Conservation (phyloP, 2,888 invertebrate genomes). For the Diarsia dahlii region DNA sequence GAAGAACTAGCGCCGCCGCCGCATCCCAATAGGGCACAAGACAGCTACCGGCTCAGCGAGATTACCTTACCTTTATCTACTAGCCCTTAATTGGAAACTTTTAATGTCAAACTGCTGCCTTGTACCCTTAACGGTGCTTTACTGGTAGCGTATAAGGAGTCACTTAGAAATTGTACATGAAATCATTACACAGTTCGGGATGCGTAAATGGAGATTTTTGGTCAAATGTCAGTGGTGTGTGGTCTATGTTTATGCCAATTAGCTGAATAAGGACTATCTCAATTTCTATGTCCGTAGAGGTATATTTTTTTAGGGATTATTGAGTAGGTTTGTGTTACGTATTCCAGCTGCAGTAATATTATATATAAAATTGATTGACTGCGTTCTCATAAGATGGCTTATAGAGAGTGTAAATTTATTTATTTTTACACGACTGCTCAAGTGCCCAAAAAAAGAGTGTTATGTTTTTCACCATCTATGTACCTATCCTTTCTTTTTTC, state of each 20-base stretch:
- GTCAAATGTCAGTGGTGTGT: slow-evolving; percentile 52
- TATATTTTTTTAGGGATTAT: neutral
- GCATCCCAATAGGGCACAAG: slow-evolving; percentile 67
- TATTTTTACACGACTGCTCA: too few relatives aligned
- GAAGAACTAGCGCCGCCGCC: slow-evolving; percentile 57
- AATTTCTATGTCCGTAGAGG: neutral
- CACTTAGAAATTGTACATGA: slow-evolving; percentile 64
- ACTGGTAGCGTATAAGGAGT: slow-evolving; percentile 54
- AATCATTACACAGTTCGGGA: slow-evolving; percentile 54
- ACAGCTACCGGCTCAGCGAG: slow-evolving; percentile 58
- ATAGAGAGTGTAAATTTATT: neutral
- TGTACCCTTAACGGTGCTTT: slow-evolving; percentile 60
- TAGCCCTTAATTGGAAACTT: slow-evolving; percentile 74
- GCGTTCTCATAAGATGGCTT: neutral
- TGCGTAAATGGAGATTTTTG: slow-evolving; percentile 60
- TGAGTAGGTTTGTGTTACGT: neutral
- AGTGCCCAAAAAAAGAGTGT: too few relatives aligned
- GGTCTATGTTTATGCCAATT: slow-evolving; percentile 42
- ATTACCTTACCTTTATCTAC: slow-evolving; percentile 68
- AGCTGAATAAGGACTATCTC: slow-evolving; percentile 11
- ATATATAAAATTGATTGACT: neutral
- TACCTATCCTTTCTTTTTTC: too few relatives aligned
- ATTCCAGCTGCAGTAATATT: neutral
- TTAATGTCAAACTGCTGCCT: slow-evolving; percentile 70
- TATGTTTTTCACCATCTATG: too few relatives aligned